Percentiles rank a stretch among this genome's conserved stretches.
phyloP scores from a whole-genome alignment of 2,888 invertebrate species.

The Hirtodrosophila histrioides region DNA sequence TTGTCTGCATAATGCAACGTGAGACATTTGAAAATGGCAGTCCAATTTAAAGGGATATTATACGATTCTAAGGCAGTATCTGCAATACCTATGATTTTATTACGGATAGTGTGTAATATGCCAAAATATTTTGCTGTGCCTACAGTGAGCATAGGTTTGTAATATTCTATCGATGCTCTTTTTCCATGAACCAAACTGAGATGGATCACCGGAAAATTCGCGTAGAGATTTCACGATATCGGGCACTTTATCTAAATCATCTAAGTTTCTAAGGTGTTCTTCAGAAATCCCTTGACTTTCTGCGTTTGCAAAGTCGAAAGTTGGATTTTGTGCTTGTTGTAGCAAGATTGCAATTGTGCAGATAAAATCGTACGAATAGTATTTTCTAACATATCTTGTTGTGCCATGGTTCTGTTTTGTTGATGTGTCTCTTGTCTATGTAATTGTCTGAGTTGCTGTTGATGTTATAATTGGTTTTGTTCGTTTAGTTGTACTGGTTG shows the following conservation, averaged over 20 bases:
- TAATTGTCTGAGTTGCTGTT: not conserved
- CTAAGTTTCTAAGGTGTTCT: not conserved
- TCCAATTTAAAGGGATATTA: conserved; percentile 1
- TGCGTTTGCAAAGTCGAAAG: not conserved
- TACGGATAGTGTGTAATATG: not conserved
- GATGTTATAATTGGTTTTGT: not conserved
- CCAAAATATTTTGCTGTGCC: conserved; percentile 8
- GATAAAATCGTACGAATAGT: not conserved
- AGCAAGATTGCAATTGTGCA: not conserved
- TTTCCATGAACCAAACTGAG: conserved; percentile 3
- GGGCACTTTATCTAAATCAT: not conserved
- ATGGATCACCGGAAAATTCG: not conserved
- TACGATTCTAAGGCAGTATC: too few relatives aligned
- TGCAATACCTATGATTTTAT: not conserved
- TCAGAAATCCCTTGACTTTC: not conserved
- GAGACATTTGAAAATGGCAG: conserved; percentile 4
- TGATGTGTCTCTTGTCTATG: not conserved
- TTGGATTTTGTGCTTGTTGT: not conserved
- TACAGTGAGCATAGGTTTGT: not conserved
- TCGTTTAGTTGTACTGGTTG: not conserved
- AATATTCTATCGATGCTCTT: conserved; percentile 2
- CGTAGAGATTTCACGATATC: not conserved
- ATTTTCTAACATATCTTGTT: not conserved
- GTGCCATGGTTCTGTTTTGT: too few relatives aligned
- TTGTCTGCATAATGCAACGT: conserved; percentile 12